These are phyloP conservation scores for Caerostris darwini DNA, from an alignment of 1,140 invertebrate genomes.

Conservation along the genomic window DNA sequence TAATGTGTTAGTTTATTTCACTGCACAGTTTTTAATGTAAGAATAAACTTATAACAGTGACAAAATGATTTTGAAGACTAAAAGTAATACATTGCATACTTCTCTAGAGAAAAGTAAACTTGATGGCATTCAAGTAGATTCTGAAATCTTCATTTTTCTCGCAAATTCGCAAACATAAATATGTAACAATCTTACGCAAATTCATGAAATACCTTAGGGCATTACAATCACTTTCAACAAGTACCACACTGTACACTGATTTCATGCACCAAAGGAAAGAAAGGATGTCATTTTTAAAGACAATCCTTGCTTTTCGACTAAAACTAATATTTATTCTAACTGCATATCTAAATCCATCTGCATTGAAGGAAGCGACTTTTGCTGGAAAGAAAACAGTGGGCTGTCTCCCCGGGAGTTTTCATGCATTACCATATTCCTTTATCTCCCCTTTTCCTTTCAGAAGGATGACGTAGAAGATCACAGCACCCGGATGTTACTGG, in stretches of 20 bases:
- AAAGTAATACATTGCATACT: too few relatives aligned
- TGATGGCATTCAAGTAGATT: too few relatives aligned
- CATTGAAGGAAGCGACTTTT: not conserved
- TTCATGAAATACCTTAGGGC: too few relatives aligned
- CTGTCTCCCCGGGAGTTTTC: conserved; percentile 22
- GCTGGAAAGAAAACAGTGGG: not conserved
- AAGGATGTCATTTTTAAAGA: not conserved
- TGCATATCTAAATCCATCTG: conserved; percentile 40
- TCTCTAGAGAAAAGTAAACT: too few relatives aligned
- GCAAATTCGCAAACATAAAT: too few relatives aligned
- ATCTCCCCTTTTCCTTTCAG: conserved; percentile 26
- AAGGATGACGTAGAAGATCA: conserved; percentile 54
- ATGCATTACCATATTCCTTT: conserved; percentile 55
- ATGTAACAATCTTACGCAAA: too few relatives aligned
- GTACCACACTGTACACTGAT: not conserved
- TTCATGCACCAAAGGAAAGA: not conserved
- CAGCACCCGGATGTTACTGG: conserved; percentile 43
- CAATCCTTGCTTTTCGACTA: not conserved
- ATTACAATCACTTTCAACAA: not conserved
- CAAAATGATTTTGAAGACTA: too few relatives aligned
- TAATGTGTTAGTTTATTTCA: too few relatives aligned
- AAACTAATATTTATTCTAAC: not conserved
- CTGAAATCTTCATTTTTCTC: too few relatives aligned
- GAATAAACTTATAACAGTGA: too few relatives aligned
- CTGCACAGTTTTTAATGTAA: too few relatives aligned